Evolutionary conservation across 2,888 invertebrate genomes (phyloP).

Genomic region (Dynastes grantii): DNA sequence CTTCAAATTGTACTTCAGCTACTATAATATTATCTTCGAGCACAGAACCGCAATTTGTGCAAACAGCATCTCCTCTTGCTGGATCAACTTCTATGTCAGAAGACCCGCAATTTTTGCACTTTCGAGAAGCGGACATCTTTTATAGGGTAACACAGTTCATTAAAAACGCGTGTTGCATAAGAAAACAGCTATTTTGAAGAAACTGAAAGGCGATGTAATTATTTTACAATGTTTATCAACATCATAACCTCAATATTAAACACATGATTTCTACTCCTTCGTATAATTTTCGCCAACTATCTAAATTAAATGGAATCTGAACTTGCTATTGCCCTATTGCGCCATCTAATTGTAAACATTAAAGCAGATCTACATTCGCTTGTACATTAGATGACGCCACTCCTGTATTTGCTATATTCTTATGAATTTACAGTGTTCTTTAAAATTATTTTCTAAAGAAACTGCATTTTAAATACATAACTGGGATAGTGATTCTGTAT

Average conservation of each 20-base stretch:
- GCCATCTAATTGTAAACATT: no score
- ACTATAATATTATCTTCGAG: conserved; percentile 97
- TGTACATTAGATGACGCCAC: no score
- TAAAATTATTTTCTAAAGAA: no score
- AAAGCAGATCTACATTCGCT: no score
- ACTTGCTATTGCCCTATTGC: no score
- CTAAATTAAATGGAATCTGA: neutral
- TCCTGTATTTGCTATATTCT: no score
- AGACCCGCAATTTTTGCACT: conserved; percentile 90
- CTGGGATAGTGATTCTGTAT: no score
- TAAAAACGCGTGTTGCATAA: neutral
- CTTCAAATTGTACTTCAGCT: conserved; percentile 96
- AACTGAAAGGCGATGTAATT: neutral
- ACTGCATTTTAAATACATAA: no score
- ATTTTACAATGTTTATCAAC: neutral
- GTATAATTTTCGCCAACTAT: neutral
- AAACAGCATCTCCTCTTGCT: conserved; percentile 95
- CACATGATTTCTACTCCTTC: neutral
- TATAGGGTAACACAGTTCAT: neutral
- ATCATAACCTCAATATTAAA: conserved; percentile 2
- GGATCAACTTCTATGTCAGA: conserved; percentile 96
- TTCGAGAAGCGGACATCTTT: conserved; percentile 77
- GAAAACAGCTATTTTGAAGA: neutral
- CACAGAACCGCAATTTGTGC: conserved; percentile 96
- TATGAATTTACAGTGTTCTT: no score